These are phyloP conservation scores for Drosophila nasuta DNA, from an alignment of 1,140 invertebrate genomes.

Conservation along the genomic window DNA sequence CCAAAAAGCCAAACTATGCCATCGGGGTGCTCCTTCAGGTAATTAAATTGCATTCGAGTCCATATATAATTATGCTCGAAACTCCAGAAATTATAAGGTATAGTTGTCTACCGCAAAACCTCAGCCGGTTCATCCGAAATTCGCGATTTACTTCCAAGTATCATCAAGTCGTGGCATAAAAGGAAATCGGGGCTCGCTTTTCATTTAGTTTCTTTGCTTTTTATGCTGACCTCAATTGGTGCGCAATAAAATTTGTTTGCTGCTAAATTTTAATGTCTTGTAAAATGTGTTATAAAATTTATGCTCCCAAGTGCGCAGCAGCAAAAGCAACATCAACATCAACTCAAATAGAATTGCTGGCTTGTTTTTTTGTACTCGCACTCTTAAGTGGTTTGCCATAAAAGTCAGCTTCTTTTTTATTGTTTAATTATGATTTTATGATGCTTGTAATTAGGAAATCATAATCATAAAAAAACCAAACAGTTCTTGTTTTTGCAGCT, in stretches of 20 bases:
- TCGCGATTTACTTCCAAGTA: background rate
- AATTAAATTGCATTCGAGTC: constrained; percentile 9
- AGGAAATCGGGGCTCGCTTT: constrained; percentile 21
- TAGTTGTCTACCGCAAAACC: too few species aligned
- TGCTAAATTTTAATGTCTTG: constrained; percentile 48
- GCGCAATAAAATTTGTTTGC: constrained; percentile 53
- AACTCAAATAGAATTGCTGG: constrained; percentile 34
- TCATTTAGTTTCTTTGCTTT: constrained; percentile 35
- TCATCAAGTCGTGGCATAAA: background rate
- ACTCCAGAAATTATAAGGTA: background rate
- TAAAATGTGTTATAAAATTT: constrained; percentile 59
- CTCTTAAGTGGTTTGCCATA: constrained; percentile 44
- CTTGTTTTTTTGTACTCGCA: constrained; percentile 62
- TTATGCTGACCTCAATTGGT: constrained; percentile 63
- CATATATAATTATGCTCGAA: background rate
- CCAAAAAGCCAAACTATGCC: constrained; percentile 31
- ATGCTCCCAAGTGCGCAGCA: constrained; percentile 63
- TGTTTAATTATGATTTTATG: constrained; percentile 72
- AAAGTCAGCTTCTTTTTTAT: constrained; percentile 47
- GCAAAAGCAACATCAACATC: background rate
- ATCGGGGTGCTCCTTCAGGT: constrained; percentile 17
- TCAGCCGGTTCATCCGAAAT: too few species aligned
- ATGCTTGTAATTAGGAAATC: constrained; percentile 67
- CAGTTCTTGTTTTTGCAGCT: constrained; percentile 37
- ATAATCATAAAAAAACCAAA: constrained; percentile 53